These are phyloP conservation scores for Cettia cetti DNA, from an alignment of 2,113 vertebrate species.

Conservation along the genomic window DNA sequence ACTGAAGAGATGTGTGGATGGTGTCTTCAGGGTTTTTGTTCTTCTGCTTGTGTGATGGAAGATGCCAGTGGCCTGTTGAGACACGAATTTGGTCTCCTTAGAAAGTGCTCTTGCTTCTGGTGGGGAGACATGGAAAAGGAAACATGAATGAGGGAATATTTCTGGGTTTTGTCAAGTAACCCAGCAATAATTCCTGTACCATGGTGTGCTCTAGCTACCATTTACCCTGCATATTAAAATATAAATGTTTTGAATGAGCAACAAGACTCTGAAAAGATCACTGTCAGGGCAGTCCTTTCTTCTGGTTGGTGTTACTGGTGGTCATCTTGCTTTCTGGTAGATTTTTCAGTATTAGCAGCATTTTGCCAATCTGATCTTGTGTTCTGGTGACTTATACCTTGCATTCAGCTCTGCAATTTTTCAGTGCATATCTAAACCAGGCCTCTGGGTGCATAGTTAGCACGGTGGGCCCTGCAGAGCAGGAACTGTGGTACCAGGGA, in stretches of 20 bases:
- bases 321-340: not conserved
- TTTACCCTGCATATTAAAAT: not conserved
- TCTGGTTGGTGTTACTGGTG: not conserved
- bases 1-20: not conserved
- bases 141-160: not conserved
- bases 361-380: not conserved
- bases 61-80: not conserved
- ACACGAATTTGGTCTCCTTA: not conserved
- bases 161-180: not conserved
- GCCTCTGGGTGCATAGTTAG: not conserved
- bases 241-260: not conserved
- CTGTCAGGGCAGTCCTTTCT: not conserved
- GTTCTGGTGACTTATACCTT: not conserved
- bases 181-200: not conserved
- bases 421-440: not conserved
- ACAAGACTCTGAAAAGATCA: not conserved
- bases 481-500: not conserved
- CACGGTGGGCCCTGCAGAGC: not conserved
- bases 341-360: not conserved
- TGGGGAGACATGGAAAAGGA: not conserved
- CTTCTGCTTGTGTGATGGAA: not conserved
- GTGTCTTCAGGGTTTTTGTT: not conserved
- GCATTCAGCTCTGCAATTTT: not conserved
- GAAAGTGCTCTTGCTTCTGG: not conserved
- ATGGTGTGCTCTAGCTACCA: not conserved